Conservation (phyloP, 2,888 invertebrate genomes). For the Aethes cnicana region DNA sequence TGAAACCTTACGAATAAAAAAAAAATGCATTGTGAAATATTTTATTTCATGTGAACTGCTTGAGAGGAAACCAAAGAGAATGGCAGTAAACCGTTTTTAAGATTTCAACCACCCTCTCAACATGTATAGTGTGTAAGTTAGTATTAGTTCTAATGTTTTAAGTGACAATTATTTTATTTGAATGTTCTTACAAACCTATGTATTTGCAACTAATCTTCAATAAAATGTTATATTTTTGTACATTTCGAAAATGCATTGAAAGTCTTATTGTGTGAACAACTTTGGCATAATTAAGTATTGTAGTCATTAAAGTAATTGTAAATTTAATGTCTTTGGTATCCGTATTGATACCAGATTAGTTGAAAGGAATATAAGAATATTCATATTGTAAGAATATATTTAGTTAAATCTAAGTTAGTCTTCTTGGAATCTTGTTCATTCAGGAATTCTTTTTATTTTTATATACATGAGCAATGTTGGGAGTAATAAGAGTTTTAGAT, state of each 20-base stretch:
- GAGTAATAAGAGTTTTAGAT: neutral
- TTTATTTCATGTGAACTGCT: neutral
- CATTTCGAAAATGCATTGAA: slow-evolving; percentile 25
- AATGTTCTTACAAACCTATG: slow-evolving; percentile 24
- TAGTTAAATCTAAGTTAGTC: slow-evolving; percentile 52
- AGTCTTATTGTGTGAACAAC: slow-evolving; percentile 10
- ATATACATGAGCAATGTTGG: too few species aligned
- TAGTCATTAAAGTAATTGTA: slow-evolving; percentile 14
- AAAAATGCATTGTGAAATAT: neutral
- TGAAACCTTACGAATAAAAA: slow-evolving; percentile 2
- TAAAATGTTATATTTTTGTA: slow-evolving; percentile 28
- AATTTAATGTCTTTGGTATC: slow-evolving; percentile 9
- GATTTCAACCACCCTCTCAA: slow-evolving; percentile 3
- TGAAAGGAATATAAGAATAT: slow-evolving; percentile 43
- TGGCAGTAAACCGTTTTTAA: slow-evolving; percentile 1
- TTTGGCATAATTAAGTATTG: slow-evolving; percentile 1
- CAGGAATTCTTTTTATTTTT: slow-evolving; percentile 27
- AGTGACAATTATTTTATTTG: slow-evolving; percentile 16
- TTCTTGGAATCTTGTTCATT: slow-evolving; percentile 46
- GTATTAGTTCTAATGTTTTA: slow-evolving; percentile 17
- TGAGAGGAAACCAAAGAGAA: slow-evolving; percentile 9
- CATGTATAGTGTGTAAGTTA: slow-evolving; percentile 26
- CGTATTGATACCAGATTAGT: slow-evolving; percentile 21
- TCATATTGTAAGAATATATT: slow-evolving; percentile 47
- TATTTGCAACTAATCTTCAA: slow-evolving; percentile 22